A percentile compares a stretch with the other conserved stretches of the same genome.
Evolutionary conservation across 1,140 invertebrate genomes (phyloP).

Genomic region (Venturia canescens): DNA sequence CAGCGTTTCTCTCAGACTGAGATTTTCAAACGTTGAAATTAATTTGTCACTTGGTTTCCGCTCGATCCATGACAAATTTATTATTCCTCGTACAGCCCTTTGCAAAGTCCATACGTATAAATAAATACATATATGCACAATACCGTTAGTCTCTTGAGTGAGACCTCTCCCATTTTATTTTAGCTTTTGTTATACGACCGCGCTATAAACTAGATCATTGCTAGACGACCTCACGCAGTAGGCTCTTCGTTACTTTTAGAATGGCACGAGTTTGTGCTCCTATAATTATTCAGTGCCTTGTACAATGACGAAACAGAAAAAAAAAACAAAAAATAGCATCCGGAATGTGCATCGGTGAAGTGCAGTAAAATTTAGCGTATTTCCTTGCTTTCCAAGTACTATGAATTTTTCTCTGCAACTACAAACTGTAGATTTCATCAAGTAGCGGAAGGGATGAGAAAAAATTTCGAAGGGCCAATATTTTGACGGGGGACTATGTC

Average conservation of each 20-base stretch:
- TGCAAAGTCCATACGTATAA: no score
- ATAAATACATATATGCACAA: not conserved
- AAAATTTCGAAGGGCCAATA: no score
- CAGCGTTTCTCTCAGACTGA: no score
- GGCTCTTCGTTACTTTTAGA: slow-evolving; percentile 50
- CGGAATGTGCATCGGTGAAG: not conserved
- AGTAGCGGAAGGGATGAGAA: no score
- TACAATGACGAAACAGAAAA: not conserved
- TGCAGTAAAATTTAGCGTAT: not conserved
- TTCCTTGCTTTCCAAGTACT: no score
- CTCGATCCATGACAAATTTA: no score
- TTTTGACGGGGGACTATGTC: no score
- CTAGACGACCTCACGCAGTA: slow-evolving; percentile 26
- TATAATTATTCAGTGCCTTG: not conserved
- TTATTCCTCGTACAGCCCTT: no score
- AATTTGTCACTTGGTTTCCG: no score
- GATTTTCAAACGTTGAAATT: no score
- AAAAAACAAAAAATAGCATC: not conserved
- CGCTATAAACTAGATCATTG: slow-evolving; percentile 53
- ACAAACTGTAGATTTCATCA: no score
- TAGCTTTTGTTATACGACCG: slow-evolving; percentile 40
- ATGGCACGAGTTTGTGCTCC: slow-evolving; percentile 15
- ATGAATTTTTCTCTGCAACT: no score
- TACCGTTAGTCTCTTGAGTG: not conserved
- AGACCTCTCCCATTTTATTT: slow-evolving; percentile 49